Base-by-base conservation (phyloP, 2,888 invertebrate species). In the Pandemis heparana region DNA sequence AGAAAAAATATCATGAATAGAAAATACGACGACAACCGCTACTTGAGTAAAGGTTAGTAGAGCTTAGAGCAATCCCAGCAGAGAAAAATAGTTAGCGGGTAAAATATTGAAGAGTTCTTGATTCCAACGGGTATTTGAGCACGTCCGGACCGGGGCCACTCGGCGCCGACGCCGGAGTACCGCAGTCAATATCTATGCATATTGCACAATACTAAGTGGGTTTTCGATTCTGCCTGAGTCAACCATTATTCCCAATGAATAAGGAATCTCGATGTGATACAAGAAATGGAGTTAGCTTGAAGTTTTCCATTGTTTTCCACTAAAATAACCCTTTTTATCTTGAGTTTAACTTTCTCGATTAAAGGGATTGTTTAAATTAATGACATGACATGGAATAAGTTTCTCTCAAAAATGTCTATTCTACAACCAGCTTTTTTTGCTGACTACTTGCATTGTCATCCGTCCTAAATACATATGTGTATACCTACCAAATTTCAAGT, bases 41-140 rank as follows among this genome's bases (percentile, higher is more conserved):
- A 63, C 73, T 69, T 62, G 8, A 38, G 62, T 70, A 76, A 77
- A 77, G 75, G 75, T 78, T 79, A 79, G 78, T 77, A 79, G 75
- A 74, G 76, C 73, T 78, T 75, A 67, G 75, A 75, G 76, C 77
- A 77, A 77, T 79, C 74, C 71, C 64, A 72, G 75, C 75, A 75
- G 75, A 76, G 74, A 79, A 79, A 82, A 80, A 79, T 78, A 76
- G 78, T 78, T 73, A 77, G 71, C 74, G 77, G 73, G 74, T 70
- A 62, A 76, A 77, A 75, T 74, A 75, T 75, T 78, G 72, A 70
- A 82, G 81, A 38, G 79, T 77, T 51, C 79, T 81, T 74, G 43
- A 77, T 56, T 59, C 68, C 65, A 73, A 73, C 77, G 61, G 75
- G 75, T 75, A 73, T 75, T 80, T 79, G 77, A 81, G 81, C 82